Percentiles rank a stretch among this genome's conserved stretches.
phyloP scores from a whole-genome alignment of 2,797 vertebrate species.

The Threskiornis aethiopicus region DNA sequence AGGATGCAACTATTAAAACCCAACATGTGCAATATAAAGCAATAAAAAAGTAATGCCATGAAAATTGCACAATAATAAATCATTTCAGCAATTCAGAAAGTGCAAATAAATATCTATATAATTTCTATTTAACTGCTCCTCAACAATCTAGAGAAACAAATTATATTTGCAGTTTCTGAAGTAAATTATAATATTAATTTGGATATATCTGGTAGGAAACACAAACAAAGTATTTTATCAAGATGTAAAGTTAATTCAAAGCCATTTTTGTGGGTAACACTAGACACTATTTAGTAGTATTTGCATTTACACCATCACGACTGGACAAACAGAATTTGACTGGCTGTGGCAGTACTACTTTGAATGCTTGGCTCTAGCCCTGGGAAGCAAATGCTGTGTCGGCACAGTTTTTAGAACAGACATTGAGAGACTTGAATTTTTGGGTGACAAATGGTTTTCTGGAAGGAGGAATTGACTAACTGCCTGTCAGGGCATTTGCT shows the following conservation, averaged over 20 bases:
- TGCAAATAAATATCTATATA: constrained; percentile 61
- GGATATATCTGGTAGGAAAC: constrained; percentile 2
- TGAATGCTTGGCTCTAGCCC: background rate
- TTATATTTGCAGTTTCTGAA: constrained; percentile 55
- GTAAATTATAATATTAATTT: constrained; percentile 38
- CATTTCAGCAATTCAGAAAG: constrained; percentile 36
- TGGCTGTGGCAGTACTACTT: background rate
- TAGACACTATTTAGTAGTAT: background rate
- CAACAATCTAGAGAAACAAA: constrained; percentile 70
- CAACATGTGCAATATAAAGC: constrained; percentile 30
- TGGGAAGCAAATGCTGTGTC: background rate
- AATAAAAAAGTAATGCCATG: constrained; percentile 67
- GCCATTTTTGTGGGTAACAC: background rate
- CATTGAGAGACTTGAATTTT: background rate
- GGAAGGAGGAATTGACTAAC: background rate
- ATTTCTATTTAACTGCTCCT: constrained; percentile 71
- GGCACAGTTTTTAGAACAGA: background rate
- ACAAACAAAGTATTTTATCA: background rate
- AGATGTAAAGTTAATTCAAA: background rate
- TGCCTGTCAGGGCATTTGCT: background rate
- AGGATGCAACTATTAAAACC: constrained; percentile 61
- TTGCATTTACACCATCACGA: background rate
- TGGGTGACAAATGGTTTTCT: background rate
- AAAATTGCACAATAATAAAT: constrained; percentile 60
- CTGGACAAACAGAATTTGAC: background rate